Evolutionary conservation across 2,888 invertebrate species (phyloP), one percentile per base, ranked within the genome.

Genomic region (Tachystola acroxantha): DNA sequence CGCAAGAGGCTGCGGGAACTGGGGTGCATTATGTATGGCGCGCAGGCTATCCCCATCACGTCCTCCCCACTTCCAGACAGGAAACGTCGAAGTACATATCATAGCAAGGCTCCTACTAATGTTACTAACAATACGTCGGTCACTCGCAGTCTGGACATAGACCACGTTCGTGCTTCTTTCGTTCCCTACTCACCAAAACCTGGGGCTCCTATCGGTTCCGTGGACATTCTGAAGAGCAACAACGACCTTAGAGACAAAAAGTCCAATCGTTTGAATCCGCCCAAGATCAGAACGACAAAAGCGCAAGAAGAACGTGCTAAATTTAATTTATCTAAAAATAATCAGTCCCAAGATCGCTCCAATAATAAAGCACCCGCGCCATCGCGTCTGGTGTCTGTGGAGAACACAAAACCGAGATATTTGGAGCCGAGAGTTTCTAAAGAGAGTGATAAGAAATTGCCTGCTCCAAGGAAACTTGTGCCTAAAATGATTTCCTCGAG

Each of bases 321-420:
- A 43, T 84, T 58, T 36, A 85, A 85, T 45, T 61, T 72, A 45
- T 60, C 46, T 3, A 80, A 79, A 46, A 69, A 64, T 3, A 59
- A 56, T 2, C 55, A 57, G 31, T 61, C 69, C 2, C 67, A 63
- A 36, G 72, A 68, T 11, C 53, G 57, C 2, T 24, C 53, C 1
- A 50, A 49, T 22, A 47, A 35, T 10, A 60, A 51, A 42, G 16
- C 48, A 1, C 29, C 36, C n/a, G 35, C 40, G 3, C 16, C 37
- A 6, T 31, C 43, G 1, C 42, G 57, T 1, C 50, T 74, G 52
- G 11, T 65, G 57, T 39, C 71, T 50, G 54, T 69, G 57, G 76
- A 69, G 14, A 67, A 75, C 27, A 57, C 76, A 48, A 90, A 91
- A 43, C 89, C 93, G 1, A 81, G 92, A 12, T 92, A 92, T 52